phyloP scores from a whole-genome alignment of 1,140 invertebrate species.

The Drosophila murphyi region DNA sequence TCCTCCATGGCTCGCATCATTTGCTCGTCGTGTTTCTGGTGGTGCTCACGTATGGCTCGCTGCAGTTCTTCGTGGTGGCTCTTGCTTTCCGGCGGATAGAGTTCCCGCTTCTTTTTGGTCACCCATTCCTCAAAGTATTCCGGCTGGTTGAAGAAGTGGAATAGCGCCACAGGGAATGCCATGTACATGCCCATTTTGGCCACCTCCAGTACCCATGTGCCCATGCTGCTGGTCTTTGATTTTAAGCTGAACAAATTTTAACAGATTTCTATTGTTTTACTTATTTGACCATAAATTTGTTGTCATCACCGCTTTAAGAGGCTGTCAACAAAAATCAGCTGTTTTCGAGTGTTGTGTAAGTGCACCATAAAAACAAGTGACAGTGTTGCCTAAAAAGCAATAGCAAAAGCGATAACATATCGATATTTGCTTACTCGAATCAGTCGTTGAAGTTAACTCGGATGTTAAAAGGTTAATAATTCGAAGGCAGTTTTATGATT shows the following conservation, averaged over 20 bases:
- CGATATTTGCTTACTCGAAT: not conserved
- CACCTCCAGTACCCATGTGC: slow-evolving; percentile 92
- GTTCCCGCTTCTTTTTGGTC: slow-evolving; percentile 88
- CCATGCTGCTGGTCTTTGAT: slow-evolving; percentile 85
- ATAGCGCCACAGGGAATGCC: slow-evolving; percentile 92
- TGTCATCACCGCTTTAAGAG: slow-evolving; percentile 3
- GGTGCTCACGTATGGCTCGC: slow-evolving; percentile 86
- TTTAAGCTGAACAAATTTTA: not conserved
- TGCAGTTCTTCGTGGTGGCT: slow-evolving; percentile 86
- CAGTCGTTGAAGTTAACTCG: no score
- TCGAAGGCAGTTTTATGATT: no score
- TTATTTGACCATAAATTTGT: slow-evolving; percentile 21
- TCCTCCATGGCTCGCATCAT: slow-evolving; percentile 84
- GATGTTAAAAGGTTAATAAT: no score
- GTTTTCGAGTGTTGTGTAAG: slow-evolving; percentile 37
- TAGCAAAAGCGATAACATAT: slow-evolving; percentile 5
- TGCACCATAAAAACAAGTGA: not conserved
- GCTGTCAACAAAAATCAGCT: slow-evolving; percentile 69
- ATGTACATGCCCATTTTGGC: slow-evolving; percentile 93
- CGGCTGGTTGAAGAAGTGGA: slow-evolving; percentile 94
- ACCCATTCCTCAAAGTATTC: slow-evolving; percentile 92
- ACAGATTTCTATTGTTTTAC: not conserved
- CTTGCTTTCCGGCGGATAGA: slow-evolving; percentile 89
- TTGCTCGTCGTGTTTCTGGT: slow-evolving; percentile 85
- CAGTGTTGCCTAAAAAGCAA: slow-evolving; percentile 32